A percentile compares a stretch with the other conserved stretches of the same genome.
Conservation (phyloP, 2,113 vertebrate species). For the Pristiophorus japonicus region DNA sequence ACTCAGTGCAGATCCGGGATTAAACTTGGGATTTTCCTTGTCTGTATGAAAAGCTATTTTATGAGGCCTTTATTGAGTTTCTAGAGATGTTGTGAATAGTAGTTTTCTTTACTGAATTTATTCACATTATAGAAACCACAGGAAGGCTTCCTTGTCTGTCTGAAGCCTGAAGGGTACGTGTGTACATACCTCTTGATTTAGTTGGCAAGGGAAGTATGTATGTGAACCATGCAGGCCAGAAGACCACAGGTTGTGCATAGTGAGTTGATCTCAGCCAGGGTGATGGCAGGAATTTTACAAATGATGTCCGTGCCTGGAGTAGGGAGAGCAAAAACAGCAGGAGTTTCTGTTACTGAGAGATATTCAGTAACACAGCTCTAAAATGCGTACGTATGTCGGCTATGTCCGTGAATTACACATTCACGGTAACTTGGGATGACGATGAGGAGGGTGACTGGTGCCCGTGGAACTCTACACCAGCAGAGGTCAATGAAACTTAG, state of each 20-base stretch:
- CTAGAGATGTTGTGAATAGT: too few species aligned
- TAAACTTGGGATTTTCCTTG: neutral
- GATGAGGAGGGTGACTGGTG: neutral
- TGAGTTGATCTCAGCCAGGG: too few species aligned
- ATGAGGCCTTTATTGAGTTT: neutral
- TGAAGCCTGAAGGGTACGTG: too few species aligned
- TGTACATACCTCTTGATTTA: too few species aligned
- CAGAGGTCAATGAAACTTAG: neutral
- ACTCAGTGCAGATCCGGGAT: neutral
- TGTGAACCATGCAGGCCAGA: too few species aligned
- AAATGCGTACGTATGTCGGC: neutral
- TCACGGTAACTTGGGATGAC: neutral
- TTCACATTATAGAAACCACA: too few species aligned
- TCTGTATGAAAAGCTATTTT: neutral
- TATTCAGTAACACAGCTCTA: neutral
- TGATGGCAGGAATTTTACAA: neutral
- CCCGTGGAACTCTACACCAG: neutral
- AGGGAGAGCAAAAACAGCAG: neutral
- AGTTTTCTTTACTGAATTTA: too few species aligned
- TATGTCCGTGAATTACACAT: neutral
- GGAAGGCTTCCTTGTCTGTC: too few species aligned
- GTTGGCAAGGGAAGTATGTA: too few species aligned
- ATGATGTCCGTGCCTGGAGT: neutral
- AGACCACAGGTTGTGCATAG: too few species aligned
- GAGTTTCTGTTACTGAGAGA: neutral